phyloP scores from a whole-genome alignment of 2,888 invertebrate species.

The Heteromyza rotundicornis region DNA sequence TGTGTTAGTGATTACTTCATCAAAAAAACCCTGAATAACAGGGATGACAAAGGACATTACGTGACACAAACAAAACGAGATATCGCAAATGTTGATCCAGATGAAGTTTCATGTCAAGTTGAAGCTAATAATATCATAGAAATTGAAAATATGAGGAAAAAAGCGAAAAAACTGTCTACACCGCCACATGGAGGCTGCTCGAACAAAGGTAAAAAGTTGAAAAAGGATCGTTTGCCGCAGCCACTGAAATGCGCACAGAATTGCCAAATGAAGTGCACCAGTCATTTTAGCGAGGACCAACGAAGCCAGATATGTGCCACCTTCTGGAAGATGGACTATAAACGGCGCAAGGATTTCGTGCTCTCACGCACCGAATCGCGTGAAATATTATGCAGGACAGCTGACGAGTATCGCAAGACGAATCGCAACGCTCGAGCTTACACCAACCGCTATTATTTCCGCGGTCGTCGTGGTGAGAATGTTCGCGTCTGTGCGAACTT shows the following conservation, averaged over 20 bases:
- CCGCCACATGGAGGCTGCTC: too few relatives aligned
- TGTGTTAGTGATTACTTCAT: slow-evolving; percentile 27
- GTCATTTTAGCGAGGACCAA: slow-evolving; percentile 33
- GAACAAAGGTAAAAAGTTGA: slow-evolving; percentile 26
- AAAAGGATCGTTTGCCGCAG: slow-evolving; percentile 30
- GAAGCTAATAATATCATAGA: too few relatives aligned
- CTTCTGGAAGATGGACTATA: slow-evolving; percentile 27
- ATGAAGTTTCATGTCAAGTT: slow-evolving; percentile 2
- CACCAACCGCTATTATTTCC: slow-evolving; percentile 31
- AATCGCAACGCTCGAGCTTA: slow-evolving; percentile 31
- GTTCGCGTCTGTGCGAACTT: slow-evolving; percentile 35
- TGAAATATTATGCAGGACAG: slow-evolving; percentile 27
- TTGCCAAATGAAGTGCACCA: slow-evolving; percentile 34
- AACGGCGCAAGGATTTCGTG: slow-evolving; percentile 32
- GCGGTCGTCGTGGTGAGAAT: slow-evolving; percentile 31
- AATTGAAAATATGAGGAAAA: too few relatives aligned
- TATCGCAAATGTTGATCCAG: too few relatives aligned
- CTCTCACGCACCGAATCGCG: slow-evolving; percentile 33
- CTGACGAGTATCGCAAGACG: slow-evolving; percentile 33
- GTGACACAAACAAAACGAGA: too few relatives aligned
- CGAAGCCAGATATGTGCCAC: slow-evolving; percentile 33
- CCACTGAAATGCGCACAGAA: slow-evolving; percentile 30
- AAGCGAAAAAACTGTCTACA: too few relatives aligned
- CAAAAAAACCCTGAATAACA: slow-evolving; percentile 31
- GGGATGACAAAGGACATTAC: slow-evolving; percentile 19